Evolutionary conservation across 2,113 vertebrate species (phyloP), one percentile per base, ranked within the genome.

Genomic region (Mungos mungo): DNA sequence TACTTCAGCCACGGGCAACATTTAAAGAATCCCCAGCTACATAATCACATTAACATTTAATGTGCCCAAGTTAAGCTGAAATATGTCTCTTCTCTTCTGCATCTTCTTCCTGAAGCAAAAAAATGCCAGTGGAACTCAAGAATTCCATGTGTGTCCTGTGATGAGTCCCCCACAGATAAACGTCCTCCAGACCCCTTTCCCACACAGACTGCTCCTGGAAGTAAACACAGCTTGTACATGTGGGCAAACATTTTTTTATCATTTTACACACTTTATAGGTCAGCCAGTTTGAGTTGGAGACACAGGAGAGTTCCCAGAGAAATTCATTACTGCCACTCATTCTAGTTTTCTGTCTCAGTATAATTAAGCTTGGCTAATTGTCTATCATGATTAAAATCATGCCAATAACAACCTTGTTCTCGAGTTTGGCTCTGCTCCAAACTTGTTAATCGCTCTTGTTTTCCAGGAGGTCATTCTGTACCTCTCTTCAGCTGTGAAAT

Each of bases 291-390:
- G 98, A 98, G 98, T 88, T 97, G 90, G 97, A 98, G 98, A 97
- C 99, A 98, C 98, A 88, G 57, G 98, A 99, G 98, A 98, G 96
- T 99, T 98, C 96, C 98, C 31, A 2, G 96, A 98, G 98, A 98
- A 99, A 99, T 99, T 98, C 98, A 99, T 99, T 99, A 98, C 98
- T 98, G 97, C 98, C 97, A 96, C 98, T 98, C 97, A 98, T 97
- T 98, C 98, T 97, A 95, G 97, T 98, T 99, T 98, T 98, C 97
- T 33, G 54, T 98, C 98, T 99, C 98, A 98, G 98, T 98, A 99
- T 98, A 99, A 99, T 99, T 99, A 99, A 98, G 98, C 98, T 98
- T 98, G 98, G 98, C 98, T 99, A 99, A 99, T 99, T 99, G 98
- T 99, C 98, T 98, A 98, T 98, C 98, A 97, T 98, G 98, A 99